Percentiles rank a stretch among this genome's conserved stretches.
Conservation (phyloP, 2,113 vertebrate species). For the Rhipidura dahli region DNA sequence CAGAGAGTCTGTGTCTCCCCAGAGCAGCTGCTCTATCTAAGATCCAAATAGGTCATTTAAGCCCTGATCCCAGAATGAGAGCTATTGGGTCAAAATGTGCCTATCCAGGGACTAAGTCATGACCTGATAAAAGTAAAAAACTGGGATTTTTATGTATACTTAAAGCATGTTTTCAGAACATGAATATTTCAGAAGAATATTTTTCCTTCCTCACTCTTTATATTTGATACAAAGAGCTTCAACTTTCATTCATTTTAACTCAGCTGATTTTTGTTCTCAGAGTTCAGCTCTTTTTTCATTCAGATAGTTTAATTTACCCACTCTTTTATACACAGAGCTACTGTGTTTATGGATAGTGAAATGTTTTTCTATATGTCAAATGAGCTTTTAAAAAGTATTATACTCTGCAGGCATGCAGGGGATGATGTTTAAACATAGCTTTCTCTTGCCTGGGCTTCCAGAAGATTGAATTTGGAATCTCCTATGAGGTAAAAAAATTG, state of each 20-base stretch:
- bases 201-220: neutral
- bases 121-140: conserved; percentile 50
- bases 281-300: conserved; percentile 48
- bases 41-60: conserved; percentile 61
- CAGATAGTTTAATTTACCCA: conserved; percentile 51
- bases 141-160: neutral
- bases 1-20: conserved; percentile 12
- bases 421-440: conserved; percentile 74
- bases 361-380: conserved; percentile 57
- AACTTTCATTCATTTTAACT: conserved; percentile 22
- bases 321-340: conserved; percentile 52
- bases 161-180: conserved; percentile 19
- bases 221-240: conserved; percentile 16
- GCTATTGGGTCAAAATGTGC: conserved; percentile 39
- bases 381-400: conserved; percentile 65
- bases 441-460: conserved; percentile 49
- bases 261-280: neutral
- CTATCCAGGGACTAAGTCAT: conserved; percentile 30
- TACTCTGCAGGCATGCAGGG: conserved; percentile 49
- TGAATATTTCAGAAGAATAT: conserved; percentile 39
- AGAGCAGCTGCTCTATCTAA: conserved; percentile 44
- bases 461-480: conserved; percentile 66
- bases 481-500: conserved; percentile 60
- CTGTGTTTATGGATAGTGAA: conserved; percentile 45
- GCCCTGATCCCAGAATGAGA: conserved; percentile 18